Conservation (phyloP, 1,140 invertebrate genomes). For the Heliconius congener region DNA sequence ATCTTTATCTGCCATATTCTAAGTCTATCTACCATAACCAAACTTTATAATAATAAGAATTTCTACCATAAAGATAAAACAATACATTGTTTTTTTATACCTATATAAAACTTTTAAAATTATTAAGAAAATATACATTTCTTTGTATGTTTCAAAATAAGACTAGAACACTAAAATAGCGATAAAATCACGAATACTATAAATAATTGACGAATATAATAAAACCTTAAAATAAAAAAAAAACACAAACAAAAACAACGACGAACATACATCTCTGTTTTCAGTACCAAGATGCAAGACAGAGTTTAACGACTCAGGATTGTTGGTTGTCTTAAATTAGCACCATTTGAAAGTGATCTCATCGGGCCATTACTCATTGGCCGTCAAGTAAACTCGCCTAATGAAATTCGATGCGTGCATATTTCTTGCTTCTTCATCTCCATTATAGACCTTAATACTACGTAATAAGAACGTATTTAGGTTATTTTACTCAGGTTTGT, state of each 20-base stretch:
- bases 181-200: too few relatives aligned
- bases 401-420: conserved; percentile 48
- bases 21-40: too few relatives aligned
- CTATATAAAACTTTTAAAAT: too few relatives aligned
- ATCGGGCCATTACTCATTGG: conserved; percentile 70
- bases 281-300: conserved; percentile 28
- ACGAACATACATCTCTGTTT: background rate
- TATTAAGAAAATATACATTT: too few relatives aligned
- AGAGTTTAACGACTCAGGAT: conserved; percentile 39
- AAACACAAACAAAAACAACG: background rate
- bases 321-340: conserved; percentile 60
- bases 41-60: background rate
- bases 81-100: background rate
- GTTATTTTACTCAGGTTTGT: background rate
- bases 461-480: conserved; percentile 12
- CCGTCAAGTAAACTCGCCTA: conserved; percentile 48
- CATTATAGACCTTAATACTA: conserved; percentile 17
- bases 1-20: too few relatives aligned
- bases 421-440: conserved; percentile 13
- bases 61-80: background rate
- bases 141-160: too few relatives aligned
- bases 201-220: background rate
- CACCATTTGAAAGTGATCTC: conserved; percentile 69
- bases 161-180: too few relatives aligned
- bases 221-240: background rate